Evolutionary conservation across 1,140 invertebrate species (phyloP), one percentile per base, ranked within the genome.

Genomic region (Cherax quadricarinatus): DNA sequence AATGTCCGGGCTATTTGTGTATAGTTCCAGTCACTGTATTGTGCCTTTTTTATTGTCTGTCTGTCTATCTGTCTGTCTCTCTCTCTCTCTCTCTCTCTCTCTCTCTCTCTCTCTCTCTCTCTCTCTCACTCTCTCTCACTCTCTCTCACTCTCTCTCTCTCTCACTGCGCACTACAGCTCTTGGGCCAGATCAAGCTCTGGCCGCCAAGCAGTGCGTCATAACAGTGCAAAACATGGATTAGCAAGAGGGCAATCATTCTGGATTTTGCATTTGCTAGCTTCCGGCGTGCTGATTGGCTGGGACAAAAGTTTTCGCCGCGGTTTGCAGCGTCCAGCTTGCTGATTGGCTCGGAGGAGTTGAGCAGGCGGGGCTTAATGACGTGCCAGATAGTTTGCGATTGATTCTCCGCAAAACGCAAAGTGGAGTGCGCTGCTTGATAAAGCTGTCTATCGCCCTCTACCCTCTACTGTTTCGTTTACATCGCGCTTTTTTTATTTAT

Each of bases 351-450:
- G 81, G 86, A 80, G 73, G 86, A 88, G 53, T 48, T 60, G 86
- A 24, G 78, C 60, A 78, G 86, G 86, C 75, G 86, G 73, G 53
- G 75, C n/a, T 62, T 88, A 88, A 88, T 88, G 73, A 88, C 86
- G 73, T 62, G 75, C 86, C 53, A 62, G 86, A 60, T 88, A 79
- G 53, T 30, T 80, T 30, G 86, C 81, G 75, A 88, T 88, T 88
- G 75, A 88, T 88, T 88, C 86, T 62, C 75, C 53, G 12, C 70
- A 78, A 51, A 78, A 78, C 86, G 53, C 21, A 60, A 80, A 80
- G 14, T 75, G n/a, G 57, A 80, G 48, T 79, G 53, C 53, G 53
- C 7, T 57, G 53, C 7, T 57, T 57, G 1, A 57, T 14, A 14
- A 57, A 14, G 3, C 53, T 9, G 53, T 57, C 0, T 7, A 57